Conservation (phyloP, 1,140 invertebrate species). For the Cataglyphis hispanica region DNA sequence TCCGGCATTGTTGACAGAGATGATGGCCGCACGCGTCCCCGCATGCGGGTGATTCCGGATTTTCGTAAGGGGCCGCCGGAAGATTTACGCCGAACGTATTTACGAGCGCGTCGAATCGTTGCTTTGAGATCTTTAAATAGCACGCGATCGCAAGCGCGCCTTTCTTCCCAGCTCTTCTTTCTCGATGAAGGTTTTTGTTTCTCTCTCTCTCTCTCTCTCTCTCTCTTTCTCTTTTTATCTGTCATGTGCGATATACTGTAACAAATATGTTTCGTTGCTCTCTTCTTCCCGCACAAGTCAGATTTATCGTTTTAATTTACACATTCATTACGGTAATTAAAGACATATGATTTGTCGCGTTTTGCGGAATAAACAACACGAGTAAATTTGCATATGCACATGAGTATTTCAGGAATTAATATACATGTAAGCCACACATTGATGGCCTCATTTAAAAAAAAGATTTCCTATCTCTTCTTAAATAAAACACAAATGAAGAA, state of each 20-base stretch:
- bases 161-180: constrained; percentile 34
- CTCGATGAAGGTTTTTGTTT: constrained; percentile 46
- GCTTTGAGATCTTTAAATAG: constrained; percentile 68
- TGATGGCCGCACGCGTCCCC: constrained; percentile 37
- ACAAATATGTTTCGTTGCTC: neutral
- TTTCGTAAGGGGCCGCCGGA: constrained; percentile 41
- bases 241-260: neutral
- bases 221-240: constrained; percentile 40
- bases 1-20: constrained; percentile 68
- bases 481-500: too few species aligned
- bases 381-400: constrained; percentile 46
- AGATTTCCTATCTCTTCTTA: neutral
- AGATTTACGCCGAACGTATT: constrained; percentile 73
- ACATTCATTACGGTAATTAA: constrained; percentile 72
- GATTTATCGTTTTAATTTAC: constrained; percentile 69
- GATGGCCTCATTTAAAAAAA: neutral
- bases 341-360: constrained; percentile 69
- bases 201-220: constrained; percentile 63
- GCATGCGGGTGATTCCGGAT: constrained; percentile 64
- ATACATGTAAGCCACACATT: neutral
- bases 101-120: constrained; percentile 71
- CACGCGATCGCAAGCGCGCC: constrained; percentile 18
- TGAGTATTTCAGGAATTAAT: constrained; percentile 2
- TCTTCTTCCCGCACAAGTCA: neutral
- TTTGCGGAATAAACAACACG: constrained; percentile 61